Conservation (phyloP, 2,113 vertebrate species). For the Gambusia affinis region DNA sequence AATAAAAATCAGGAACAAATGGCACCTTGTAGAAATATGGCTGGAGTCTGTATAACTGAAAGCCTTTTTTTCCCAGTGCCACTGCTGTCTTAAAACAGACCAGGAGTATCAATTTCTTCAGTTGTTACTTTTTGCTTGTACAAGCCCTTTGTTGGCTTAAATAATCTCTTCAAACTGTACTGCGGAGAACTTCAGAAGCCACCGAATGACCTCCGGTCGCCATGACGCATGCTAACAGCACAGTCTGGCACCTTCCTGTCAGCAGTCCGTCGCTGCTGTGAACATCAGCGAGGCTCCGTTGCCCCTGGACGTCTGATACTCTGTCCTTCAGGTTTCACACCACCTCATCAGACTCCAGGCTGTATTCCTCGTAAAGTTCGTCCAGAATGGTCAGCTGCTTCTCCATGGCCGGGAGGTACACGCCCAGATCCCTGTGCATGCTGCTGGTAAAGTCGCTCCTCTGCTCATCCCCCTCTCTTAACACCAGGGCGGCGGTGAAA, state of each 20-base stretch:
- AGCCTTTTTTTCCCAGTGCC: constrained; percentile 6
- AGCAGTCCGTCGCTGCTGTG: constrained; percentile 8
- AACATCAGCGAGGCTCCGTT: neutral
- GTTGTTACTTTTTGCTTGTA: constrained; percentile 22
- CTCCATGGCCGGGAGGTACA: constrained; percentile 95
- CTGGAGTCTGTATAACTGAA: constrained; percentile 38
- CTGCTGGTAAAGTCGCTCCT: constrained; percentile 84
- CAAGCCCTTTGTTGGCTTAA: neutral
- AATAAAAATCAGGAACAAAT: constrained; percentile 35
- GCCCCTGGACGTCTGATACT: neutral
- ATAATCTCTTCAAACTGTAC: constrained; percentile 34
- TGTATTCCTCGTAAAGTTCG: constrained; percentile 90
- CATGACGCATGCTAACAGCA: neutral
- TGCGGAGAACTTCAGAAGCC: constrained; percentile 21
- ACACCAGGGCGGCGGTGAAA: constrained; percentile 89
- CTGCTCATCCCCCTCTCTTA: constrained; percentile 85
- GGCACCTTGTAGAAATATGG: constrained; percentile 15
- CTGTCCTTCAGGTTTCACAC: constrained; percentile 80
- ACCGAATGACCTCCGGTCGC: constrained; percentile 25
- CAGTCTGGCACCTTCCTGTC: constrained; percentile 18
- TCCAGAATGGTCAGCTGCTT: constrained; percentile 92
- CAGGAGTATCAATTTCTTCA: constrained; percentile 17
- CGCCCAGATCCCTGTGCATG: constrained; percentile 89
- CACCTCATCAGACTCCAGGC: constrained; percentile 95
- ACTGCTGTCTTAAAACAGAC: constrained; percentile 45